phyloP scores from a whole-genome alignment of 2,888 invertebrate genomes.

The Eumerus sabulonum region DNA sequence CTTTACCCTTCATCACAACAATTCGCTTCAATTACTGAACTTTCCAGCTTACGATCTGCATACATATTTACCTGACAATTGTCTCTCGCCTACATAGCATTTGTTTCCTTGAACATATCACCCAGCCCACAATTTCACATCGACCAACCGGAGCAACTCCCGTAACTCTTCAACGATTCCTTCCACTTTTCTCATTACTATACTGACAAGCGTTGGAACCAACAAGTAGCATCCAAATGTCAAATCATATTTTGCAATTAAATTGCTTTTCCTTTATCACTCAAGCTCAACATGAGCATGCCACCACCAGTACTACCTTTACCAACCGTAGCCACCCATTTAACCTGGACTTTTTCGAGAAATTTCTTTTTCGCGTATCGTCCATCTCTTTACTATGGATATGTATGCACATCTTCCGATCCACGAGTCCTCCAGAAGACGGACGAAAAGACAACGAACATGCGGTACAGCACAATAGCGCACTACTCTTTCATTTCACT shows the following conservation, averaged over 20 bases:
- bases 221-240: conserved; percentile 56
- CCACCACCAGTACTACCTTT: too few relatives aligned
- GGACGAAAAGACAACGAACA: conserved; percentile 47
- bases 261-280: conserved; percentile 63
- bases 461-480: conserved; percentile 29
- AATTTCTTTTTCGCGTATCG: conserved; percentile 36
- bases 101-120: too few relatives aligned
- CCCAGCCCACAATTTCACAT: too few relatives aligned
- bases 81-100: too few relatives aligned
- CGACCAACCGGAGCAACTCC: background rate
- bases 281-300: conserved; percentile 17
- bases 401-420: too few relatives aligned
- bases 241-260: conserved; percentile 67
- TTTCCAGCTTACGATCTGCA: too few relatives aligned
- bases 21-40: too few relatives aligned
- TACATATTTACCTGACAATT: too few relatives aligned
- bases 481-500: conserved; percentile 16
- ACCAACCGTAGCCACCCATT: conserved; percentile 40
- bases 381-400: background rate
- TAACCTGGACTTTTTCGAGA: conserved; percentile 41
- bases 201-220: conserved; percentile 33
- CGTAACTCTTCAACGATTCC: conserved; percentile 44
- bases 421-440: too few relatives aligned
- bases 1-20: too few relatives aligned
- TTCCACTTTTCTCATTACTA: conserved; percentile 40